Conservation (phyloP, 2,113 vertebrate species). For the Pteronura brasiliensis region DNA sequence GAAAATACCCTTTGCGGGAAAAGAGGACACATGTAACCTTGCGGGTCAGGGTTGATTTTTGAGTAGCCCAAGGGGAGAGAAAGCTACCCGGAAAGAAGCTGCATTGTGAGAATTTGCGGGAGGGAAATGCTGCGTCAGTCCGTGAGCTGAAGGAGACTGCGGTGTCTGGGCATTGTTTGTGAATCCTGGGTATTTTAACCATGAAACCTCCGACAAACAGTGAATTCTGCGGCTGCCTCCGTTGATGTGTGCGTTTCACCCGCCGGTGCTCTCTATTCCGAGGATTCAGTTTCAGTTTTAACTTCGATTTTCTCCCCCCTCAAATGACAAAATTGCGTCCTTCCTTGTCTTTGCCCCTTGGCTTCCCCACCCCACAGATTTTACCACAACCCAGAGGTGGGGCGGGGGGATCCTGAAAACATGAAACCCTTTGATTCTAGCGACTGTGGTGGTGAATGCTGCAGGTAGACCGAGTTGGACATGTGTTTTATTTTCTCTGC, state of each 20-base stretch:
- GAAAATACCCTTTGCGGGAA: not conserved
- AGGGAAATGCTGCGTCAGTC: not conserved
- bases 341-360: not conserved
- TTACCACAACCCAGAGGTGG: not conserved
- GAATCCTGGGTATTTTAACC: conserved; percentile 59
- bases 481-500: conserved; percentile 76
- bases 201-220: conserved; percentile 26
- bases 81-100: not conserved
- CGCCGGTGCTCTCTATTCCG: not conserved
- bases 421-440: conserved; percentile 70
- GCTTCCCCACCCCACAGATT: not conserved
- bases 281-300: not conserved
- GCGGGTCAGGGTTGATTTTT: conserved; percentile 48
- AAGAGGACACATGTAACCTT: not conserved
- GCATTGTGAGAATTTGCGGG: not conserved
- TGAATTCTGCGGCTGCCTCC: not conserved
- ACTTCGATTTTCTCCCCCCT: not conserved
- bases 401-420: not conserved
- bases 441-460: conserved; percentile 75
- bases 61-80: not conserved
- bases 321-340: conserved; percentile 19
- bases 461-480: conserved; percentile 73
- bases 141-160: not conserved
- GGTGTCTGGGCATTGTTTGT: conserved; percentile 4
- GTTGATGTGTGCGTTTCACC: not conserved